phyloP scores from a whole-genome alignment of 2,797 vertebrate genomes.

The Furcifer pardalis region DNA sequence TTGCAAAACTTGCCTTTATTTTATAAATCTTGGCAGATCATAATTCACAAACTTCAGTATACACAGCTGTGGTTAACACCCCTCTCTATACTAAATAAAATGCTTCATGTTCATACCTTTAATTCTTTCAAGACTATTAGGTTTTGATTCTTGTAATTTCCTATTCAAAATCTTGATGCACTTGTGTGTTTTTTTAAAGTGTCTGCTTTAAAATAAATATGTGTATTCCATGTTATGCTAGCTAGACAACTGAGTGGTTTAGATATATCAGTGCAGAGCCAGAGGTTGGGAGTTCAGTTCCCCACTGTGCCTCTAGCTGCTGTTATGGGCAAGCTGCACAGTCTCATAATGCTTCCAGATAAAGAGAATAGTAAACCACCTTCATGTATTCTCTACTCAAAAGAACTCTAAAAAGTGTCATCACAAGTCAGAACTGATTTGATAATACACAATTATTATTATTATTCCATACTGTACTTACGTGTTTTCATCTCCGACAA shows the following conservation, averaged over 20 bases:
- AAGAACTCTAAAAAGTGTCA: too few species aligned
- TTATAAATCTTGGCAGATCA: not conserved
- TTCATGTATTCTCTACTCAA: too few species aligned
- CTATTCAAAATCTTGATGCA: not conserved
- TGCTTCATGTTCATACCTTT: not conserved
- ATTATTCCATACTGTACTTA: constrained; percentile 74
- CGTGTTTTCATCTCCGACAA: constrained; percentile 97
- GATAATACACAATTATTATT: too few species aligned
- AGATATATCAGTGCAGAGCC: too few species aligned
- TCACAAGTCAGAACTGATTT: too few species aligned
- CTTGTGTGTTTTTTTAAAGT: not conserved
- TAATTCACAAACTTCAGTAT: not conserved
- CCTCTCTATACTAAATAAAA: not conserved
- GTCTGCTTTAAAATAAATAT: not conserved
- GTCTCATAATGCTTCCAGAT: too few species aligned
- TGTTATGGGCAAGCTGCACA: too few species aligned
- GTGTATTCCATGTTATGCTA: not conserved
- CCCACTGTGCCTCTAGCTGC: too few species aligned
- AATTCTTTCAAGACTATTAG: not conserved
- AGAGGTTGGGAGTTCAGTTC: too few species aligned
- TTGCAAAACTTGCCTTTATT: not conserved
- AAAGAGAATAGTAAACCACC: too few species aligned
- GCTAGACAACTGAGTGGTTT: too few species aligned
- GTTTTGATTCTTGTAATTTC: not conserved
- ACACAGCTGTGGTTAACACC: not conserved